Evolutionary conservation across 2,888 invertebrate species (phyloP), one percentile per base, ranked within the genome.

Genomic region (Emmelina monodactyla): DNA sequence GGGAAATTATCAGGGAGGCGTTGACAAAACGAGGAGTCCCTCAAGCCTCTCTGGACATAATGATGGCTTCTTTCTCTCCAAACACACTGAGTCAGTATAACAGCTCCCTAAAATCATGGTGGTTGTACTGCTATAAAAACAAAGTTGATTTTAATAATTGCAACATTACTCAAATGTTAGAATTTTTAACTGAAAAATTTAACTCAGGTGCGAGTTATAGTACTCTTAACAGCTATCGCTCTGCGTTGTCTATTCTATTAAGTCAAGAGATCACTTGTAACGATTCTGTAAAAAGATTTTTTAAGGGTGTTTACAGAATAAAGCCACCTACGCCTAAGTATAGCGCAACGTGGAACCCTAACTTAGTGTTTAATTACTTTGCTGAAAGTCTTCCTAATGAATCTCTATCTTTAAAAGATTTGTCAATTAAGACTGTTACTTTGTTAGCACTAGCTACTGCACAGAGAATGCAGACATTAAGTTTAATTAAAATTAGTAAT

Each of bases 301-400:
- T 41, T 14, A 38, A 35, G 7, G 44, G 40, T 7, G 25, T 39
- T 10, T 44, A 14, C 35, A 38, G 28, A 22, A n/a, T 35, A 13
- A 33, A 34, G 14, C 25, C 38, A 3, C 22, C 35, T 7, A 5
- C 9, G 3, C 40, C 41, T 9, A 40, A 34, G 29, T 44, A 57
- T 38, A 40, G 52, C 16, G 14, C 14, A 6, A 33, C 33, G 1
- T 58, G 58, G 55, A 45, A 61, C 29, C 50, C 53, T 5, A 6
- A 28, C 6, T 28, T 40, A n/a, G 46, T 42, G 13, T 31, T 40
- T 14, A 38, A 39, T 10, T 42, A 40, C 22, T 11, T 37, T 15
- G 14, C 14, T 9, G 29, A 29, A 2, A 9, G 4, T 3, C 29
- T 29, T 12, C 34, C 28, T 2, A 16, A 34, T 12, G 29, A 34